Conservation (phyloP, 2,113 vertebrate species). For the Onychostruthus taczanowskii region DNA sequence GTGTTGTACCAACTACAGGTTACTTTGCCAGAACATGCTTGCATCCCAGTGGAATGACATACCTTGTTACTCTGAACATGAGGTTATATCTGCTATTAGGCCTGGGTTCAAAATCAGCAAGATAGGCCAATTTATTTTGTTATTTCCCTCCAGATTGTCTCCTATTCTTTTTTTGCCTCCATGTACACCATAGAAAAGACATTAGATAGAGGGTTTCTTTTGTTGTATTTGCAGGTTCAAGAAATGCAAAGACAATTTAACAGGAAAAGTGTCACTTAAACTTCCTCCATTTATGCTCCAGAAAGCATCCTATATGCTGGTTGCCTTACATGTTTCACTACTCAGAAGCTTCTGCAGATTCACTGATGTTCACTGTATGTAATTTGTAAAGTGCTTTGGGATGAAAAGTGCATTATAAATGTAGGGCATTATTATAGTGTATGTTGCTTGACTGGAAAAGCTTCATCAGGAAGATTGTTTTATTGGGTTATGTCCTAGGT, state of each 20-base stretch:
- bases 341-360: background rate
- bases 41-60: background rate
- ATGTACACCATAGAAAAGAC: background rate
- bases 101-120: background rate
- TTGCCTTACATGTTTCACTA: background rate
- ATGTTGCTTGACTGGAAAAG: background rate
- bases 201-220: background rate
- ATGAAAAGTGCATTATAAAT: background rate
- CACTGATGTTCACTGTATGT: background rate
- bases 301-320: background rate
- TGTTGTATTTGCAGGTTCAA: background rate
- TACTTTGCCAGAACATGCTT: background rate
- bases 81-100: background rate
- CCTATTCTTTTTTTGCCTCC: background rate
- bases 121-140: background rate
- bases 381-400: slow-evolving; percentile 3
- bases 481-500: slow-evolving; percentile 43
- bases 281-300: background rate
- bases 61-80: background rate
- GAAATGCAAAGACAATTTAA: background rate
- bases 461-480: background rate
- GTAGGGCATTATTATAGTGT: background rate
- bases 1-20: background rate
- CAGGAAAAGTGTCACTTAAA: background rate
- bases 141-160: background rate